Conservation (phyloP, 2,113 vertebrate species). For the Taurulus bubalis region DNA sequence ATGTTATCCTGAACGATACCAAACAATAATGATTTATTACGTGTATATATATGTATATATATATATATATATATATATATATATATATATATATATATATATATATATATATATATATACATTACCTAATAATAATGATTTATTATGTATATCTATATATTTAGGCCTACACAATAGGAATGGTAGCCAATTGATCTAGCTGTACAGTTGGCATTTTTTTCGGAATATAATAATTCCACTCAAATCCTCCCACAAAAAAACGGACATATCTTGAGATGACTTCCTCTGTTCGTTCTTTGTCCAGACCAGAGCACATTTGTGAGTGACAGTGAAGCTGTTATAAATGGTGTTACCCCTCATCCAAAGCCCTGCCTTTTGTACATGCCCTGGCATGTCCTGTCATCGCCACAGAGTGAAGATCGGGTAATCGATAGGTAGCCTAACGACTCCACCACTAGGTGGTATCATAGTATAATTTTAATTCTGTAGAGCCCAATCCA, state of each 20-base stretch:
- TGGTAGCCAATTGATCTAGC: neutral
- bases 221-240: too few relatives aligned
- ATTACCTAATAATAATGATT: too few relatives aligned
- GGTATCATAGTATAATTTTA: slow-evolving; percentile 23
- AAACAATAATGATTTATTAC: neutral
- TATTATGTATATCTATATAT: neutral
- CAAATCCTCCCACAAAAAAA: neutral
- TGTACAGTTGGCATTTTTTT: neutral
- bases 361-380: neutral
- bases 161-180: neutral
- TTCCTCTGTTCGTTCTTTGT: neutral
- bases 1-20: neutral
- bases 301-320: neutral
- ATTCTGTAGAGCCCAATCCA: neutral
- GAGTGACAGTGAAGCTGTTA: neutral
- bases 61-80: neutral
- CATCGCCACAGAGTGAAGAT: neutral
- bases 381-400: neutral
- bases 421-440: neutral
- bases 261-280: neutral
- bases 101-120: neutral
- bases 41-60: neutral
- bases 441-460: slow-evolving; percentile 50
- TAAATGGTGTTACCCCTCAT: neutral
- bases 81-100: neutral